Evolutionary conservation across 2,113 vertebrate genomes (phyloP), one percentile per base, ranked within the genome.

Genomic region (Pontoporia blainvillei): DNA sequence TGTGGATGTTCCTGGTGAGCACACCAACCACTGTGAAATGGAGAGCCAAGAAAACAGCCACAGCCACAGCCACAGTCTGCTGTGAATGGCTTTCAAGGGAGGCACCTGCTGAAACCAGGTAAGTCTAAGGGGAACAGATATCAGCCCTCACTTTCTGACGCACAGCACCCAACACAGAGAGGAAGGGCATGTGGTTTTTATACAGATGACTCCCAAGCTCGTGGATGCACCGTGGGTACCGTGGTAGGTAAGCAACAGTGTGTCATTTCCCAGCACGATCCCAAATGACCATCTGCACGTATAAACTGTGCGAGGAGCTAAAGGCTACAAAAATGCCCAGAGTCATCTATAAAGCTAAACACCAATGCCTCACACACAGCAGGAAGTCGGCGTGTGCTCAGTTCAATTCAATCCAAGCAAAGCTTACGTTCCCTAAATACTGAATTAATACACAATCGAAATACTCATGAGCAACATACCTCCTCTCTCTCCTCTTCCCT

Each of bases 151-250:
- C 9, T 76, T 62, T 34, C 64, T 75, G 9, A 76, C 1, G 3
- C 27, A 10, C 4, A 29, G 72, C 21, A 27, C 29, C 17, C 72
- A 15, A 10, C 1, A 5, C 1, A 14, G 31, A 10, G 71, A 62
- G 81, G 27, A 62, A 69, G 34, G 46, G 27, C 20, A 15, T 3
- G 46, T 20, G 36, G 25, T 23, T 62, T 27, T 62, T 27, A 52
- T 17, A 29, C 6, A 61, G 15, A 4, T 36, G 31, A 25, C 4
- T 75, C 21, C 41, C 59, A 10, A 39, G 6, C 21, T 41, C 5
- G 34, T 21, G 9, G 17, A 25, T 2, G 6, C 3, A 1, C 44
- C 2, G 4, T 0, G 31, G 62, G 29, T 36, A 6, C 21, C 44
- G 29, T 20, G 62, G 20, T 1, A 18, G 29, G 41, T 29, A 29